These are phyloP conservation scores for Oscheius sp. DNA, from an alignment of 1,140 invertebrate genomes.

Conservation along the genomic window DNA sequence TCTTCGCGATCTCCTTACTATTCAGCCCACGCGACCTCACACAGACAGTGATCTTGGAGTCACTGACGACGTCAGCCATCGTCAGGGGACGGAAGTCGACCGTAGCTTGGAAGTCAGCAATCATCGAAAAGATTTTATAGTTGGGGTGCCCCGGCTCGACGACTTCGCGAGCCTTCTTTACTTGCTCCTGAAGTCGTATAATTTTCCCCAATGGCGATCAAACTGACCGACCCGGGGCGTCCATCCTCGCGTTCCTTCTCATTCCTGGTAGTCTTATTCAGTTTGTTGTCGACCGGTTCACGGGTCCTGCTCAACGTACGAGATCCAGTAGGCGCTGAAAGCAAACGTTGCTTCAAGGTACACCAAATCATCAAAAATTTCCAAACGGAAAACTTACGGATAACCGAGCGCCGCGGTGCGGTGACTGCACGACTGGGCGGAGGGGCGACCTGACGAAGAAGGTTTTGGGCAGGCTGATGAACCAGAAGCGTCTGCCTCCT, in stretches of 20 bases:
- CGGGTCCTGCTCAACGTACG: not conserved
- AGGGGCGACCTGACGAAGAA: not conserved
- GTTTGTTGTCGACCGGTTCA: not conserved
- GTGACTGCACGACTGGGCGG: too few relatives aligned
- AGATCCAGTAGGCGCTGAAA: not conserved
- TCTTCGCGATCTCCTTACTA: slow-evolving; percentile 70
- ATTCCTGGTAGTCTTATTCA: not conserved
- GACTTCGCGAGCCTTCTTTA: not conserved
- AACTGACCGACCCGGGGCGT: too few relatives aligned
- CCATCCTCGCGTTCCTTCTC: slow-evolving; percentile 1
- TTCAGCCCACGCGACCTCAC: slow-evolving; percentile 92
- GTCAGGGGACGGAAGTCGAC: slow-evolving; percentile 71
- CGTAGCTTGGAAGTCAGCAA: not conserved
- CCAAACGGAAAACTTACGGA: too few relatives aligned
- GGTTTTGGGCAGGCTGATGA: not conserved
- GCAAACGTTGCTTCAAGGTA: not conserved
- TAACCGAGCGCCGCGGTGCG: too few relatives aligned
- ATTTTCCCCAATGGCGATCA: slow-evolving; percentile 5
- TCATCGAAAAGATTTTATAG: not conserved
- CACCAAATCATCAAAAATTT: not conserved
- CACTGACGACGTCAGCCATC: slow-evolving; percentile 80
- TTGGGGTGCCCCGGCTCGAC: not conserved
- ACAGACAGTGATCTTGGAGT: slow-evolving; percentile 97
- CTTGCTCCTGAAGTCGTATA: not conserved
- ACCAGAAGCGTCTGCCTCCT: not conserved